Evolutionary conservation across 2,888 invertebrate genomes (phyloP).

Genomic region (Argyresthia albistria): DNA sequence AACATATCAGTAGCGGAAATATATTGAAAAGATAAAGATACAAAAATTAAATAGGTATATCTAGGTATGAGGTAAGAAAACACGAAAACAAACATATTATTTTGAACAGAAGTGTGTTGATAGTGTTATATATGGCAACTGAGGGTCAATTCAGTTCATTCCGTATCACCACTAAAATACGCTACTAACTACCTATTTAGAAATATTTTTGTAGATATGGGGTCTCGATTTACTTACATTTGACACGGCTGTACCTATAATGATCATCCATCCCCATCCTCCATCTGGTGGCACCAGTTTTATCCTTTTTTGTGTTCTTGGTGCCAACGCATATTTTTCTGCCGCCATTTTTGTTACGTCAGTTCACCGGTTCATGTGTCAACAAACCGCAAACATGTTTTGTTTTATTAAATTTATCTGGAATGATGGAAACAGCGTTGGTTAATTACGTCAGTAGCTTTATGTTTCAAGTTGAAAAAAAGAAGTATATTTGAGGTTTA

Average conservation of each 20-base stretch:
- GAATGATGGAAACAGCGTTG: too few relatives aligned
- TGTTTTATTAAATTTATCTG: too few relatives aligned
- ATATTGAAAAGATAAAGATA: too few relatives aligned
- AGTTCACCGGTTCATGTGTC: background rate
- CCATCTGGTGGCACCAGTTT: conserved; percentile 75
- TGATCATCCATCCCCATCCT: conserved; percentile 83
- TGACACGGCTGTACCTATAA: conserved; percentile 75
- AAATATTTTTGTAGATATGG: background rate
- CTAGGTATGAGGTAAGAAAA: background rate
- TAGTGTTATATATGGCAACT: background rate
- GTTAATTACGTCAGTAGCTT: too few relatives aligned
- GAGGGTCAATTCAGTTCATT: background rate
- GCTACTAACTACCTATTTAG: background rate
- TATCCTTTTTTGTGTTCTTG: conserved; percentile 36
- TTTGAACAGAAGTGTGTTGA: background rate
- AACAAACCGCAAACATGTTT: too few relatives aligned
- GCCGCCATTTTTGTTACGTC: background rate
- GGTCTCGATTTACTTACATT: conserved; percentile 70
- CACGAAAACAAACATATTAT: background rate
- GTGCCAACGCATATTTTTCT: conserved; percentile 7
- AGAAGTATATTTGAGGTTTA: too few relatives aligned
- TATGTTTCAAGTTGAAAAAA: too few relatives aligned
- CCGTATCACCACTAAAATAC: too few relatives aligned
- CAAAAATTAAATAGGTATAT: too few relatives aligned
- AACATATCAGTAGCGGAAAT: background rate